These are phyloP conservation scores for Amia ocellicauda DNA, from an alignment of 2,113 vertebrate species.

Conservation along the genomic window DNA sequence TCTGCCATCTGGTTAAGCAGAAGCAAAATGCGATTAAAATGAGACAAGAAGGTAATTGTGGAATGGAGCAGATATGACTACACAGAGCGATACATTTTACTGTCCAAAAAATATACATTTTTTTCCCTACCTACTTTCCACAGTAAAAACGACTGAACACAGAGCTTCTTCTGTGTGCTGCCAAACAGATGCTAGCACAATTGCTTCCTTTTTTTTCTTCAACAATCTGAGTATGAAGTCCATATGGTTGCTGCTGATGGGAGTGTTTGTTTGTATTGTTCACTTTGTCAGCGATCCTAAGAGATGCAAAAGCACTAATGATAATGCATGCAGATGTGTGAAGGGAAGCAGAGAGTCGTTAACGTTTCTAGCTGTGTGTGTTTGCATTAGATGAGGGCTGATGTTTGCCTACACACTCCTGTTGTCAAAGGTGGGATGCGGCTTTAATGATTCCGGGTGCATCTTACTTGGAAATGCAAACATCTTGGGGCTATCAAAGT, in stretches of 20 bases:
- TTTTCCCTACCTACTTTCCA: constrained; percentile 27
- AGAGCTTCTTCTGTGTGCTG: constrained; percentile 49
- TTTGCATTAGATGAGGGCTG: constrained; percentile 14
- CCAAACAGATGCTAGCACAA: constrained; percentile 68
- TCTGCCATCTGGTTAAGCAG: constrained; percentile 63
- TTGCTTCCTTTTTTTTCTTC: constrained; percentile 42
- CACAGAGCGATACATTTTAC: constrained; percentile 57
- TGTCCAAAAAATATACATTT: constrained; percentile 51
- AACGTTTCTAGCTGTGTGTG: constrained; percentile 45
- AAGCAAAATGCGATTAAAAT: constrained; percentile 59
- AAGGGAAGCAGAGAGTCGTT: constrained; percentile 57
- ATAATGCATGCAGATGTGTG: constrained; percentile 75
- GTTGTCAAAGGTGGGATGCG: no score
- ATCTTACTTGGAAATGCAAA: no score
- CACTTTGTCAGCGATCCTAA: constrained; percentile 74
- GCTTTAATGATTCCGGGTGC: no score
- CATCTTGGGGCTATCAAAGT: no score
- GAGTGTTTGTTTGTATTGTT: constrained; percentile 74
- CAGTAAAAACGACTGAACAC: constrained; percentile 48
- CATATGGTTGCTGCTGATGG: constrained; percentile 74
- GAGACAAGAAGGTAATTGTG: constrained; percentile 64
- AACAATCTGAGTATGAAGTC: constrained; percentile 63
- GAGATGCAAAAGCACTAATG: constrained; percentile 64
- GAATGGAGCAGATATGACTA: constrained; percentile 49
- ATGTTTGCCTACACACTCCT: no score